phyloP scores from a whole-genome alignment of 2,888 invertebrate genomes.

The Euclidia mi region DNA sequence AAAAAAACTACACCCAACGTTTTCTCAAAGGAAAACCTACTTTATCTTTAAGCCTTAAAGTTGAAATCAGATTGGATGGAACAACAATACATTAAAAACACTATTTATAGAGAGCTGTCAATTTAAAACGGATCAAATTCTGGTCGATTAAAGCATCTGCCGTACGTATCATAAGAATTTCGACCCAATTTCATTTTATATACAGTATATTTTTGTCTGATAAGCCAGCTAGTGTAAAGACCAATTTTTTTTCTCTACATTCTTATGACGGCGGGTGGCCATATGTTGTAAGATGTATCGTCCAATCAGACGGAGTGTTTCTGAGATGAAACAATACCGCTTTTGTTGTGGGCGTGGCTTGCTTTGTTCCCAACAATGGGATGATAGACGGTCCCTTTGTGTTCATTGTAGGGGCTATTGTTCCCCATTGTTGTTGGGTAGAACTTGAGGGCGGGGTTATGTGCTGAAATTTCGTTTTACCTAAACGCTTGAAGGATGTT shows the following conservation, averaged over 20 bases:
- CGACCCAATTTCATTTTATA: slow-evolving; percentile 13
- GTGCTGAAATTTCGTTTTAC: slow-evolving; percentile 70
- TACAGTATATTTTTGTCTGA: slow-evolving; percentile 11
- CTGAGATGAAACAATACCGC: slow-evolving; percentile 86
- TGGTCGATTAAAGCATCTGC: slow-evolving; percentile 73
- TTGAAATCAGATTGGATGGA: slow-evolving; percentile 16
- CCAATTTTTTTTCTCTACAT: slow-evolving; percentile 68
- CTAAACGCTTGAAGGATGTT: slow-evolving; percentile 42
- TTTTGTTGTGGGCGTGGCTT: slow-evolving; percentile 80
- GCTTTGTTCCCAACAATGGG: slow-evolving; percentile 86
- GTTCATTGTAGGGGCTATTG: slow-evolving; percentile 77
- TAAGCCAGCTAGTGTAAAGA: slow-evolving; percentile 47
- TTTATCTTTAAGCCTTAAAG: accelerated
- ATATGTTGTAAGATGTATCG: slow-evolving; percentile 55
- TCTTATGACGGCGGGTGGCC: slow-evolving; percentile 71
- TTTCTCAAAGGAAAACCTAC: slow-evolving; percentile 12
- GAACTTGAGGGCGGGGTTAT: slow-evolving; percentile 59
- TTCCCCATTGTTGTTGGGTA: slow-evolving; percentile 64
- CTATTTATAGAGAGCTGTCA: slow-evolving; percentile 78
- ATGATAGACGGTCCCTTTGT: slow-evolving; percentile 85
- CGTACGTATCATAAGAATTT: slow-evolving; percentile 39
- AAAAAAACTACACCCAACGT: slow-evolving; percentile 33
- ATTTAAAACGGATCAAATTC: slow-evolving; percentile 78
- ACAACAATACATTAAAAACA: slow-evolving; percentile 48
- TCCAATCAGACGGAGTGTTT: slow-evolving; percentile 72